phyloP scores from a whole-genome alignment of 2,797 vertebrate genomes.

The Enteromius anoplus region DNA sequence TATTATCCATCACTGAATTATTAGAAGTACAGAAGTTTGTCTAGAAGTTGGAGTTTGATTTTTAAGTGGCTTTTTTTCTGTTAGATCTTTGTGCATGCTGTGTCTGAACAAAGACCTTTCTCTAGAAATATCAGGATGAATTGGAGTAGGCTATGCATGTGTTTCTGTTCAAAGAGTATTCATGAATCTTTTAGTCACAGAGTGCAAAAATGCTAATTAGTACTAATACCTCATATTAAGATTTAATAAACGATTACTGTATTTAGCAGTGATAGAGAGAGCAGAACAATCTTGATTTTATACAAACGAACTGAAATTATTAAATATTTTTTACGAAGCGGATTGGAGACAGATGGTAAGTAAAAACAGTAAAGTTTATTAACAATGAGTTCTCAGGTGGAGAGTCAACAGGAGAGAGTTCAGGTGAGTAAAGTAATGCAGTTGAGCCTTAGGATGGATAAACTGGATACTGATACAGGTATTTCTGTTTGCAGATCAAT shows the following conservation, averaged over 20 bases:
- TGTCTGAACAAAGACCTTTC: neutral
- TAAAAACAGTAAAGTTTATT: too few relatives aligned
- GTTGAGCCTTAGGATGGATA: too few relatives aligned
- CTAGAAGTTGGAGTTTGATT: slow-evolving; percentile 1
- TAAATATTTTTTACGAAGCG: neutral
- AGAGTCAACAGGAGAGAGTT: too few relatives aligned
- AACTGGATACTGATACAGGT: too few relatives aligned
- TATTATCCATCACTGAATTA: neutral
- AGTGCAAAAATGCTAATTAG: neutral
- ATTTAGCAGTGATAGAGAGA: neutral
- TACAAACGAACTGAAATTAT: neutral
- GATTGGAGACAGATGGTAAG: too few relatives aligned
- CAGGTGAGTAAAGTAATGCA: too few relatives aligned
- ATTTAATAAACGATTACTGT: neutral
- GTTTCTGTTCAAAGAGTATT: neutral
- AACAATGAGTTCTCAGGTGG: too few relatives aligned
- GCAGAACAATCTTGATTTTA: neutral
- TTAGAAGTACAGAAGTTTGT: neutral
- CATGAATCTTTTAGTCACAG: neutral
- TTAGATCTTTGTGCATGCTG: neutral
- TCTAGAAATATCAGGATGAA: slow-evolving; percentile 4
- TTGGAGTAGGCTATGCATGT: neutral
- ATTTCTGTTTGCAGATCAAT: too few relatives aligned
- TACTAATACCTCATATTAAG: neutral
- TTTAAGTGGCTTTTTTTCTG: slow-evolving; percentile 4